Conservation (phyloP, 2,113 vertebrate genomes). For the Aegotheles bennettii region DNA sequence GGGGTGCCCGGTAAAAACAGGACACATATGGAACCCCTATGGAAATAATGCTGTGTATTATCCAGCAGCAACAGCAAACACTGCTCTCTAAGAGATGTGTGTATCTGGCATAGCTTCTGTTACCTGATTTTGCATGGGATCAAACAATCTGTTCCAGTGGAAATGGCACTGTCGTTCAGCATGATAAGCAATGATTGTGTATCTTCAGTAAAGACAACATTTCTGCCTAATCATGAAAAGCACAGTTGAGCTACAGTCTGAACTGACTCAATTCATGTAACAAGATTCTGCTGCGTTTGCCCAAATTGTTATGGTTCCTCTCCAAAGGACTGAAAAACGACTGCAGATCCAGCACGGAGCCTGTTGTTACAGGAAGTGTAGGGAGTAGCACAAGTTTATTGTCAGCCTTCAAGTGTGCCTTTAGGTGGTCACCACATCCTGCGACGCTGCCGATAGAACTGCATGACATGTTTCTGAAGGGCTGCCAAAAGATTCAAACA, state of each 20-base stretch:
- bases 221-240: slow-evolving; percentile 37
- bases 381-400: slow-evolving; percentile 59
- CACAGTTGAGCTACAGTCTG: not conserved
- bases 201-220: not conserved
- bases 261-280: slow-evolving; percentile 36
- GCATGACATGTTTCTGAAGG: slow-evolving; percentile 60
- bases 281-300: slow-evolving; percentile 36
- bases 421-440: slow-evolving; percentile 67
- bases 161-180: not conserved
- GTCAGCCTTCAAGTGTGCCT: slow-evolving; percentile 60
- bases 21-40: not conserved
- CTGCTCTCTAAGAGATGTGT: not conserved
- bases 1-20: not conserved
- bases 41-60: not conserved
- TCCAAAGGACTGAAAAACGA: slow-evolving; percentile 27
- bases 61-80: not conserved
- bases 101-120: not conserved
- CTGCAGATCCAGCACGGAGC: slow-evolving; percentile 34
- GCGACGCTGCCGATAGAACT: slow-evolving; percentile 42
- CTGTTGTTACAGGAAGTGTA: slow-evolving; percentile 50
- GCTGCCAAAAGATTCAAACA: slow-evolving; percentile 55
- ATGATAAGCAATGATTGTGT: not conserved
- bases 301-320: slow-evolving; percentile 56
- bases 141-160: not conserved
- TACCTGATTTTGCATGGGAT: not conserved